A percentile compares a stretch with the other conserved stretches of the same genome.
Evolutionary conservation across 2,797 vertebrate species (phyloP).

Genomic region (Pipistrellus kuhlii): DNA sequence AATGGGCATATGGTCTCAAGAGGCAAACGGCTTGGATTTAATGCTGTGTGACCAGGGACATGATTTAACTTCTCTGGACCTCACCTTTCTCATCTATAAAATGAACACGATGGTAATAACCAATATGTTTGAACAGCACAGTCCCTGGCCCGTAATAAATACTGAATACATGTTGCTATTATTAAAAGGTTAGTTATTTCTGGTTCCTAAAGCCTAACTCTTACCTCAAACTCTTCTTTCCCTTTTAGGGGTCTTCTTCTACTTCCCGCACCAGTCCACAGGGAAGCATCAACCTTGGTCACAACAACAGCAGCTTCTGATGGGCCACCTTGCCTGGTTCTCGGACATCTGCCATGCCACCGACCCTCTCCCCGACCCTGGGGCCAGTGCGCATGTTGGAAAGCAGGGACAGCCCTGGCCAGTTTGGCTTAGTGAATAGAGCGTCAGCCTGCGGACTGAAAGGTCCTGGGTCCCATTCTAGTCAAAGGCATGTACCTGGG

Average conservation of each 20-base stretch:
- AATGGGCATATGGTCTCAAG: background rate
- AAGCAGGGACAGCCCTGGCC: background rate
- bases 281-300: background rate
- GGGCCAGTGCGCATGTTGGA: background rate
- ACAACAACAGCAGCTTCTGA: background rate
- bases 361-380: background rate
- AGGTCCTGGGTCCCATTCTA: too few relatives aligned
- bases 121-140: background rate
- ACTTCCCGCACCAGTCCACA: background rate
- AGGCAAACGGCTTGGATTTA: background rate
- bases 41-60: background rate
- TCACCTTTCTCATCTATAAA: constrained; percentile 18
- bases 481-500: too few relatives aligned
- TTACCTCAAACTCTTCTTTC: background rate
- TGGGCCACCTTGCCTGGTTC: background rate
- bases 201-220: background rate
- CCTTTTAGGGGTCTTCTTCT: background rate
- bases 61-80: background rate
- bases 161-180: background rate
- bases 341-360: too few relatives aligned
- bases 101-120: background rate
- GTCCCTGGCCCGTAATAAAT: background rate
- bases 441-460: too few relatives aligned
- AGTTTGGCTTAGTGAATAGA: too few relatives aligned
- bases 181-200: background rate